phyloP scores from a whole-genome alignment of 2,797 vertebrate genomes.

The Taeniopygia guttata region DNA sequence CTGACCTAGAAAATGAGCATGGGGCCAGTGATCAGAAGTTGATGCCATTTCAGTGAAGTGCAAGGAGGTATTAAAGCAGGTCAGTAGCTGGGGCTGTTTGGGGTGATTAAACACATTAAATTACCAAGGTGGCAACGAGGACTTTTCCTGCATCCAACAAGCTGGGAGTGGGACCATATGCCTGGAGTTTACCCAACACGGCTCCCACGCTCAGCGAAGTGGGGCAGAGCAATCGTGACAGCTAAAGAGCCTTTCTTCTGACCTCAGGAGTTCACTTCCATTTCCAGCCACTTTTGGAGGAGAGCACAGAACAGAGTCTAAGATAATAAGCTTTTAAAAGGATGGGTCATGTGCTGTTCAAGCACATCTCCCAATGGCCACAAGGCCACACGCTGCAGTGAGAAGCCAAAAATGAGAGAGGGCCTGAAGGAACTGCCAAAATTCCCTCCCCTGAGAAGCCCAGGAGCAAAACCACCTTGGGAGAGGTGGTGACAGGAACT shows the following conservation, averaged over 20 bases:
- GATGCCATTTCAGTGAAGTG: slow-evolving; percentile 3
- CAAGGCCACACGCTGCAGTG: not conserved
- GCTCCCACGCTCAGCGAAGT: slow-evolving; percentile 27
- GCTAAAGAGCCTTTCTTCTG: not conserved
- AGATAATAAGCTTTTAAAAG: not conserved
- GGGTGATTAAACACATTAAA: not conserved
- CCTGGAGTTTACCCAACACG: slow-evolving; percentile 47
- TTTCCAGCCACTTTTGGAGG: not conserved
- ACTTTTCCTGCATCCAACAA: not conserved
- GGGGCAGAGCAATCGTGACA: not conserved
- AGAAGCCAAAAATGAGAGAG: not conserved
- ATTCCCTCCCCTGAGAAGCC: not conserved
- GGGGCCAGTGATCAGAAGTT: not conserved
- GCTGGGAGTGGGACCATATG: slow-evolving; percentile 36
- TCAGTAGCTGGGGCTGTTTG: slow-evolving; percentile 13
- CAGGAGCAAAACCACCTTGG: not conserved
- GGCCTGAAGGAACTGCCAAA: not conserved
- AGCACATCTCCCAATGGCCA: not conserved
- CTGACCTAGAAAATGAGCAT: slow-evolving; percentile 59
- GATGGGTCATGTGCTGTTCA: not conserved
- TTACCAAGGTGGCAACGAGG: not conserved
- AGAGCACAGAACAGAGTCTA: not conserved
- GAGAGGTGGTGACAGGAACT: not conserved
- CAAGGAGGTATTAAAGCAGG: slow-evolving; percentile 35
- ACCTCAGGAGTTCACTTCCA: not conserved